Evolutionary conservation across 2,888 invertebrate genomes (phyloP), one percentile per base, ranked within the genome.

Genomic region (Nebria brevicollis): DNA sequence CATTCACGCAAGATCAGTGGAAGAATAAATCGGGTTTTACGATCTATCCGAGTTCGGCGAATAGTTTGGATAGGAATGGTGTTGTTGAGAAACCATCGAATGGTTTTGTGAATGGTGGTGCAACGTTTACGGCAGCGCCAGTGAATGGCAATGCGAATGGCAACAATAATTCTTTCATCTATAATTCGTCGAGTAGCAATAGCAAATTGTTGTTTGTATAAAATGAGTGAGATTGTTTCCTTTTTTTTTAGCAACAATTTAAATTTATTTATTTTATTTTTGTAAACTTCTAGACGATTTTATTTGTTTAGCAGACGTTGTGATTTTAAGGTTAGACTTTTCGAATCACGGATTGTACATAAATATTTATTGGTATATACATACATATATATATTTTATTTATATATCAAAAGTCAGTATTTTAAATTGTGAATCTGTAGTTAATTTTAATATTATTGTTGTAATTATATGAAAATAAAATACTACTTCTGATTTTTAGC

Each of bases 11-110:
- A 81, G 88, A 89, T 72, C 87, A 86, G 84, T 89, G 89, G 87
- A 87, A 89, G 74, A 88, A 90, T 82, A 96, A 92, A 20, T 95
- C 93, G 82, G 96, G 92, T 85, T 95, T 94, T 42, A 97, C 92
- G 80, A 93, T 92, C 85, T 96, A 95, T 0, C 96, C 96, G 15
- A 83, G 82, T 25, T 68, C 82, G 11, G 83, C 82, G 20, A 83
- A 79, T 66, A 72, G 76, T 77, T 54, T 81, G 11, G 77, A 66
- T 5, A 73, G 74, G 11, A 86, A 87, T 82, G 86, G 86, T 64
- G 83, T 86, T 82, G 70, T 85, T 54, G 77, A 80, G 1, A 75
- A 78, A 77, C 79, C 82, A 26, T 64, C 84, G 10, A 86, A 86
- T 79, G 85, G 85, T 54, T 81, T 77, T 64, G 82, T 82, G 13